Base-by-base conservation (phyloP, 2,797 vertebrate genomes). In the Lagorchestes hirsutus region DNA sequence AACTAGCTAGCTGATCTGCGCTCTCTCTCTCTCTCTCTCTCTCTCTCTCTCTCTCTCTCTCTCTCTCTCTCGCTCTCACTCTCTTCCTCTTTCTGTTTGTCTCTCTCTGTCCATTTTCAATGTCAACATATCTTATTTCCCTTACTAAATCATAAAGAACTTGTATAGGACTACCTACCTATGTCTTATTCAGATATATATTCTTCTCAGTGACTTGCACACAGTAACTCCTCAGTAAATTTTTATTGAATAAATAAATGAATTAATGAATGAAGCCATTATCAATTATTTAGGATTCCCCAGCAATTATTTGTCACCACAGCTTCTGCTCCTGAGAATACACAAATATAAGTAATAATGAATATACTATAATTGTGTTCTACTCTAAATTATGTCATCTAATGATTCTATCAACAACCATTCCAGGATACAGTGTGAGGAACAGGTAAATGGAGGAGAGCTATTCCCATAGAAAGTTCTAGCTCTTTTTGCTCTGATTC, bases 321-420 rank as follows among this genome's bases (percentile, higher is more conserved):
- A 55, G 31, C 87, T 96, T 92, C 91, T 95, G 54, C 34, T 90
- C 67, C 56, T 55, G 22, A 92, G 87, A 82, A 92, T 94, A 96
- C 92, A 94, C 54, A 91, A 92, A 96, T 93, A 74, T 95, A 74
- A 87, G 54, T 90, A 93, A 95, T 92, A 96, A 87, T 91, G 59
- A 40, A 90, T 93, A 56, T 90, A 31, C 95, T 56, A 90, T 22
- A 90, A 92, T 93, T 58, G 54, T 93, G 54, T 92, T 95, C 92
- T 96, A 92, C 55, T 55, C 0, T 74, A 34, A 93, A 91, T 62
- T 12, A n/a, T 74, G 29, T 92, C 96, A 94, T 97, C 91, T 96
- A 95, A 34, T 90, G 90, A 94, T 91, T 97, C 94, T 91, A 95
- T 58, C 34, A 95, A 54, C 92, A 94, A 57, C 18, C 34, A 92